Conservation (phyloP, 2,113 vertebrate species). For the Cercopithecus mona region DNA sequence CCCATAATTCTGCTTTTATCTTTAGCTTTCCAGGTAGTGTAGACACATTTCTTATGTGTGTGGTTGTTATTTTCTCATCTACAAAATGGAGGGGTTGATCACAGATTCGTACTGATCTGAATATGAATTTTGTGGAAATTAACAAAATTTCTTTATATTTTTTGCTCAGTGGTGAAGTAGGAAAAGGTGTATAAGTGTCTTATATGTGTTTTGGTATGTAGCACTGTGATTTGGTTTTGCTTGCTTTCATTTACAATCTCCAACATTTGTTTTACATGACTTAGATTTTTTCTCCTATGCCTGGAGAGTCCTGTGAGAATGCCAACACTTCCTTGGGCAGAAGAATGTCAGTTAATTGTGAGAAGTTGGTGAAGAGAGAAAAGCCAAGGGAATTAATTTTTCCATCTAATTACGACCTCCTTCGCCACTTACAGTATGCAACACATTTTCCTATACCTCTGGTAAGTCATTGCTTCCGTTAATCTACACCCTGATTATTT, state of each 20-base stretch:
- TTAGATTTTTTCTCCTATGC: slow-evolving; percentile 86
- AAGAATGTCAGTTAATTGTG: slow-evolving; percentile 79
- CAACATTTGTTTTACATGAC: slow-evolving; percentile 81
- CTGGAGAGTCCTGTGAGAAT: slow-evolving; percentile 83
- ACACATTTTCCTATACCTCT: slow-evolving; percentile 85
- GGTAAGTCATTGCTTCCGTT: slow-evolving; percentile 72
- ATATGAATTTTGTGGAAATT: not conserved
- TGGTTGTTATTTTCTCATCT: not conserved
- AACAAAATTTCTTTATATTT: not conserved
- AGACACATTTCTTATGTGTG: not conserved
- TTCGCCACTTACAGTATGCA: slow-evolving; percentile 85
- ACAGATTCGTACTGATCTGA: not conserved
- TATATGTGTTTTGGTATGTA: not conserved
- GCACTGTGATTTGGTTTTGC: not conserved
- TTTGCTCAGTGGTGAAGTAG: not conserved
- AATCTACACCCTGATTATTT: not conserved
- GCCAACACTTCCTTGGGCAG: slow-evolving; percentile 78
- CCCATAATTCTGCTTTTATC: not conserved
- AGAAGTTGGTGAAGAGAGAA: slow-evolving; percentile 83
- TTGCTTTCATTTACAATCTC: slow-evolving; percentile 70
- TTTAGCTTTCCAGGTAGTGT: not conserved
- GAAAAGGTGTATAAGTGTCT: not conserved
- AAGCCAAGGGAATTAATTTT: slow-evolving; percentile 82
- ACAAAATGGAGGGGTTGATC: not conserved
- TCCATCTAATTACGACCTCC: slow-evolving; percentile 85